phyloP scores from a whole-genome alignment of 2,113 vertebrate genomes.

The Apeltes quadracus region DNA sequence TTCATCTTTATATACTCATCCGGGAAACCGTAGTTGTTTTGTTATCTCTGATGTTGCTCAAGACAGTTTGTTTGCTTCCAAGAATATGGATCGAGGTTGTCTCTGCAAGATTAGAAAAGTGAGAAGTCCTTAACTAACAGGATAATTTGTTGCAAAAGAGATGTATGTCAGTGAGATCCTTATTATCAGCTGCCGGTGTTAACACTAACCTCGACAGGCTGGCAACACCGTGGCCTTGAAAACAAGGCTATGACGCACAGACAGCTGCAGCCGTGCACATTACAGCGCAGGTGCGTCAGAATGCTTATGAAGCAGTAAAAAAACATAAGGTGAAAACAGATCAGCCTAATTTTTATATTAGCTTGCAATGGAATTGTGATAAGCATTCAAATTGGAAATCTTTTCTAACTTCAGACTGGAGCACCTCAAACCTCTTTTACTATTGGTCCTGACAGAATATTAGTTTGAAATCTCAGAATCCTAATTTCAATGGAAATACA shows the following conservation, averaged over 20 bases:
- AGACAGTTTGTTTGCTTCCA: slow-evolving; percentile 3
- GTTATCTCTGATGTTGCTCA: neutral
- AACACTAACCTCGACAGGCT: slow-evolving; percentile 40
- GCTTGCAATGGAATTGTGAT: too few species aligned
- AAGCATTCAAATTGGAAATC: too few species aligned
- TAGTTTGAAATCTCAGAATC: neutral
- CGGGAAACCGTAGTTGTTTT: neutral
- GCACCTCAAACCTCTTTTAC: neutral
- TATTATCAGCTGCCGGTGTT: slow-evolving; percentile 44
- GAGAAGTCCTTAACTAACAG: slow-evolving; percentile 4
- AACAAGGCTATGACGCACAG: slow-evolving; percentile 44
- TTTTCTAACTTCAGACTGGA: neutral
- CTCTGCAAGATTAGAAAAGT: slow-evolving; percentile 11
- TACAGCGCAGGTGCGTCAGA: slow-evolving; percentile 39
- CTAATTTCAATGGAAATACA: neutral
- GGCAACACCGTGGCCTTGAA: slow-evolving; percentile 43
- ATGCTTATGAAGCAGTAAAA: slow-evolving; percentile 40
- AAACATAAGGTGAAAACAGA: too few species aligned
- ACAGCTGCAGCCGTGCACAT: slow-evolving; percentile 29
- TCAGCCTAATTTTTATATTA: too few species aligned
- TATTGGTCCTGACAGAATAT: neutral
- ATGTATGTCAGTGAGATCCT: slow-evolving; percentile 28
- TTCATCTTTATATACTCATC: neutral
- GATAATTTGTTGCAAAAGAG: slow-evolving; percentile 33
- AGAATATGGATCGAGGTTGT: slow-evolving; percentile 1